Percentiles rank a stretch among this genome's conserved stretches.
These are phyloP conservation scores for Sebastiscus albofasciatus DNA, from an alignment of 2,797 vertebrate species.

Conservation along the genomic window DNA sequence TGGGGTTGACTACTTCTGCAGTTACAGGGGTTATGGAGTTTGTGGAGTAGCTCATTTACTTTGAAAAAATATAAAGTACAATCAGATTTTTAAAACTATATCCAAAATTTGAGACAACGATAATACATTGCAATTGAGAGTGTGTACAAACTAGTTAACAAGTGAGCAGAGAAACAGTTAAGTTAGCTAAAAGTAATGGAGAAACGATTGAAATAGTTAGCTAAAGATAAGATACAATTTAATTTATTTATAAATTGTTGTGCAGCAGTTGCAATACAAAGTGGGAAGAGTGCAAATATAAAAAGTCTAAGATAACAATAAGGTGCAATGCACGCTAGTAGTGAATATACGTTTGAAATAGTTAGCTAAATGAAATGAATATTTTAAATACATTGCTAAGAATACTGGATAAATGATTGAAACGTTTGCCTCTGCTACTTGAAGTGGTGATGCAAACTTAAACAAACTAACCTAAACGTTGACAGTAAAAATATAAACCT, in stretches of 20 bases:
- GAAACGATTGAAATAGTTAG: neutral
- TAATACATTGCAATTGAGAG: neutral
- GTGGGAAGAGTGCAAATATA: neutral
- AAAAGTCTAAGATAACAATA: neutral
- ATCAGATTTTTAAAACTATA: neutral
- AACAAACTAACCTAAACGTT: neutral
- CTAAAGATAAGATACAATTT: no score
- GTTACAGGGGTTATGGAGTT: neutral
- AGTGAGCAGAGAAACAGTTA: neutral
- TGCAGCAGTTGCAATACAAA: no score
- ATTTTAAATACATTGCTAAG: neutral
- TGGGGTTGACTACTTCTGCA: neutral
- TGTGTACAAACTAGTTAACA: neutral
- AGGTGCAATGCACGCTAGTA: neutral
- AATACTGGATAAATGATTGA: fast-evolving
- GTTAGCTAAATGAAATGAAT: neutral
- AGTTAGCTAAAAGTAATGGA: neutral
- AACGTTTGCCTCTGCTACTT: neutral
- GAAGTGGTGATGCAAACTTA: neutral
- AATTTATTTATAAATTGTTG: no score
- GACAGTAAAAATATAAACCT: neutral
- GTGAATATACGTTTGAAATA: neutral
- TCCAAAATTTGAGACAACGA: neutral
- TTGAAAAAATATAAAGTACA: neutral
- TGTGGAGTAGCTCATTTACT: neutral